Evolutionary conservation across 2,797 vertebrate genomes (phyloP), one percentile per base, ranked within the genome.

Genomic region (Pempheris klunzingeri): DNA sequence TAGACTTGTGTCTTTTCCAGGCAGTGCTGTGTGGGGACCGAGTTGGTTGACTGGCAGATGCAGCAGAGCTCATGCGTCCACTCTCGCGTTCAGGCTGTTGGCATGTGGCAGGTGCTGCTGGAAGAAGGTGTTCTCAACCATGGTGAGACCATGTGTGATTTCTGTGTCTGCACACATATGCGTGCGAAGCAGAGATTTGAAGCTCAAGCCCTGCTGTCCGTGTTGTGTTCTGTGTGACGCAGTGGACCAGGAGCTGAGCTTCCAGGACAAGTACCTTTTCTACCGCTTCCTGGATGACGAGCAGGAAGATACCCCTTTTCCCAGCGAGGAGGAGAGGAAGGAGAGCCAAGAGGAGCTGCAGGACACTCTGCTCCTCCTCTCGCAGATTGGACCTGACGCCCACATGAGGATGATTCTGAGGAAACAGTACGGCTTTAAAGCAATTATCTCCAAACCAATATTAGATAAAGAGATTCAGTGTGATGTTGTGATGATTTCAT

Each of bases 191-290:
- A 22, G 26, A 44, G 18, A 18, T 32, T 74, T 46, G 9, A 20
- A 15, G 43, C 47, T 20, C 0, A 53, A 66, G 1, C 10, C 54
- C 26, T 3, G 39, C 47, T 74, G 30, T 66, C 30, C 55, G 46
- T 49, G 6, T 3, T 63, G n/a, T 77, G 49, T 67, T 36, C 20
- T 50, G n/a, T 77, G 52, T 68, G 54, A 57, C 36, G 18, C 92
- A 99, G 98, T 98, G 94, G 98, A 99, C 86, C 97, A 96, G 83
- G 97, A 99, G 43, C 95, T 95, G 75, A 92, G 95, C 90, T 99
- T 99, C 93, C 98, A 99, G 94, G 98, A 99, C 92, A 99, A 99
- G 88, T 99, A 99, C 87, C 95, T 99, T 65, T 99, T 99, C 93
- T 99, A 99, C 89, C 98, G 98, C 71, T 99, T 99, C 94, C 94